A percentile compares a stretch with the other conserved stretches of the same genome.
Evolutionary conservation across 2,797 vertebrate genomes (phyloP).

Genomic region (Arctocebus calabarensis): DNA sequence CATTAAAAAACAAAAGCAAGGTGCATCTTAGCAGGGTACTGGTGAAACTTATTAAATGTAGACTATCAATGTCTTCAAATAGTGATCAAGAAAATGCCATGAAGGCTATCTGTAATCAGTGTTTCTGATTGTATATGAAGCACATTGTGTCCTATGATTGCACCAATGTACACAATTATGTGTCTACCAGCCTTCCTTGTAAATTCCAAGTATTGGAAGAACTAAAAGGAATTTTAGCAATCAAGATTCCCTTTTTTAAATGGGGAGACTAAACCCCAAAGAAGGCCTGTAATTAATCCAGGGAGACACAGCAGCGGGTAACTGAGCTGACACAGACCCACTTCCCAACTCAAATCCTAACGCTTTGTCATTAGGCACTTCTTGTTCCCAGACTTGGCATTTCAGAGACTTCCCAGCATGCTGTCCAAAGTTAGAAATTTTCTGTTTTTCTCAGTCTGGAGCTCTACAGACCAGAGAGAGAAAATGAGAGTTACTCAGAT

Average conservation of each 20-base stretch:
- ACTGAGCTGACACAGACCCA: background rate
- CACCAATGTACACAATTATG: no score
- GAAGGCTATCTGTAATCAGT: no score
- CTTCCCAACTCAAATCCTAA: background rate
- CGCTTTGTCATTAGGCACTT: background rate
- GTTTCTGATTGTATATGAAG: no score
- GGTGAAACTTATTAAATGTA: no score
- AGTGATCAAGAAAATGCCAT: no score
- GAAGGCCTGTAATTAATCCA: background rate
- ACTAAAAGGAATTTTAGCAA: background rate
- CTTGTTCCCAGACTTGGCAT: background rate
- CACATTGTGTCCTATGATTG: no score
- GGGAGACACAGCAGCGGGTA: background rate
- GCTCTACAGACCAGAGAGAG: background rate
- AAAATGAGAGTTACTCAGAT: background rate
- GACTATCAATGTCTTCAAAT: no score
- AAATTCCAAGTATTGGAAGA: conserved; percentile 16
- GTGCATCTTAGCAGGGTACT: no score
- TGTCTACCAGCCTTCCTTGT: background rate
- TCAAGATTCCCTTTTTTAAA: background rate
- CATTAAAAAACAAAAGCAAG: background rate
- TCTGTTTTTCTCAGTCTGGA: background rate
- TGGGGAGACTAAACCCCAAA: background rate
- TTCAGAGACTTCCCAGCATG: background rate
- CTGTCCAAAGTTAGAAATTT: background rate